phyloP scores from a whole-genome alignment of 30 jellyfish, hydroid and myxozoan genomes.

The Pelagia noctiluca region DNA sequence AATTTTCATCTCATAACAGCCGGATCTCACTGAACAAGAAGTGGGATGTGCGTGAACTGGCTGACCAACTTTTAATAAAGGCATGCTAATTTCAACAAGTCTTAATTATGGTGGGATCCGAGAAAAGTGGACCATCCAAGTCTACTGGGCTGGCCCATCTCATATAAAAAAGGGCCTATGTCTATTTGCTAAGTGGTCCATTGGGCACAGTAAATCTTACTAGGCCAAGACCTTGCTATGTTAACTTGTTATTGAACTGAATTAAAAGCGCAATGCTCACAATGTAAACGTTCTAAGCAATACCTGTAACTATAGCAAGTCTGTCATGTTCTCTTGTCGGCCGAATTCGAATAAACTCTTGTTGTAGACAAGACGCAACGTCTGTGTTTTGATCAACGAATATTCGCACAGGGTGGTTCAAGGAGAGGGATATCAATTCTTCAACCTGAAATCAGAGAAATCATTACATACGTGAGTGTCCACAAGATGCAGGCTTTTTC shows the following conservation, averaged over 20 bases:
- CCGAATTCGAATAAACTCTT: conserved; percentile 96
- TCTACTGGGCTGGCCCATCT: too few relatives aligned
- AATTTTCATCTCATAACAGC: too few relatives aligned
- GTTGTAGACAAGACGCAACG: conserved; percentile 88
- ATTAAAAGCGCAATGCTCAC: neutral
- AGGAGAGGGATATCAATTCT: conserved; percentile 81
- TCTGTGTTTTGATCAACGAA: conserved; percentile 94
- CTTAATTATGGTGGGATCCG: too few relatives aligned
- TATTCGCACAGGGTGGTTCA: conserved; percentile 89
- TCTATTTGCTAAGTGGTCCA: too few relatives aligned
- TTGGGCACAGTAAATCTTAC: neutral
- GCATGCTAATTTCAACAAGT: too few relatives aligned
- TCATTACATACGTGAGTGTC: too few relatives aligned
- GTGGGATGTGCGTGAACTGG: too few relatives aligned
- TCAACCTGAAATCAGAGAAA: conserved; percentile 78
- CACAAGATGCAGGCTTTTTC: too few relatives aligned
- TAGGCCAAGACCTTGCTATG: neutral
- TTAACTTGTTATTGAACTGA: neutral
- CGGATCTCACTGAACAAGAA: too few relatives aligned
- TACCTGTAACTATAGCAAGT: conserved; percentile 91
- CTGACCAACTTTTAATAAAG: too few relatives aligned
- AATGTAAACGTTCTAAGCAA: neutral
- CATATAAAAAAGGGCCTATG: too few relatives aligned
- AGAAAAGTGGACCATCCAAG: too few relatives aligned
- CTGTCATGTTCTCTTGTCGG: conserved; percentile 86